phyloP scores from a whole-genome alignment of 2,888 invertebrate species.

The Dryocosmus kuriphilus region DNA sequence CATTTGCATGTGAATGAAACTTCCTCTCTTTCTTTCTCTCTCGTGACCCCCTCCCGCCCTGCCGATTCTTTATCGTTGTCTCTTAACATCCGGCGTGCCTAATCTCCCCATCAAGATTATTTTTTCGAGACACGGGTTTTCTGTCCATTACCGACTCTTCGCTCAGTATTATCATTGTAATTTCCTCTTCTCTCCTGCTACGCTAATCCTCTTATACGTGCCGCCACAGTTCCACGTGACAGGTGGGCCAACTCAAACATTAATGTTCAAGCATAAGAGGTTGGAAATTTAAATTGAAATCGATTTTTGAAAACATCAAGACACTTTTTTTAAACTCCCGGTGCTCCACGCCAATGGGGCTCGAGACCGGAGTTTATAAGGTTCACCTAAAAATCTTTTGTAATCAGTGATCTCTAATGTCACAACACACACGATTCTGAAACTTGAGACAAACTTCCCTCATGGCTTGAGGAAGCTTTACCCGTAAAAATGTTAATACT shows the following conservation, averaged over 20 bases:
- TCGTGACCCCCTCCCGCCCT: not conserved
- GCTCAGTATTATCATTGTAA: conserved; percentile 63
- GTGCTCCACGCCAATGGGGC: too few relatives aligned
- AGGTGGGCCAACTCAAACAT: conserved; percentile 40
- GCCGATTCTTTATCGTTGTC: not conserved
- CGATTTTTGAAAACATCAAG: too few relatives aligned
- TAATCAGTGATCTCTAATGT: too few relatives aligned
- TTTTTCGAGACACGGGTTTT: conserved; percentile 67
- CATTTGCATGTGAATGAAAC: conserved; percentile 74
- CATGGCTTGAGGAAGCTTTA: too few relatives aligned
- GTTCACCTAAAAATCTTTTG: too few relatives aligned
- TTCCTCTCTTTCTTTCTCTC: conserved; percentile 53
- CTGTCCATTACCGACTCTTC: conserved; percentile 64
- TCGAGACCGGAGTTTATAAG: too few relatives aligned
- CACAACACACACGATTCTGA: too few relatives aligned
- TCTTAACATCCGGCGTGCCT: conserved; percentile 58
- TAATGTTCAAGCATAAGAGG: too few relatives aligned
- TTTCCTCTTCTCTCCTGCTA: conserved; percentile 49
- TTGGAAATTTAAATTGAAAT: too few relatives aligned
- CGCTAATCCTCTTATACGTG: conserved; percentile 50
- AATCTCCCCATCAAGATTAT: conserved; percentile 69
- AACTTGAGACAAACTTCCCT: too few relatives aligned
- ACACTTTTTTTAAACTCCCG: too few relatives aligned
- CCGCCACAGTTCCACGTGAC: conserved; percentile 43
- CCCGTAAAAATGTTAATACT: too few relatives aligned